These are phyloP conservation scores for Cephalopholis sonnerati DNA, from an alignment of 2,113 vertebrate species.

Conservation along the genomic window DNA sequence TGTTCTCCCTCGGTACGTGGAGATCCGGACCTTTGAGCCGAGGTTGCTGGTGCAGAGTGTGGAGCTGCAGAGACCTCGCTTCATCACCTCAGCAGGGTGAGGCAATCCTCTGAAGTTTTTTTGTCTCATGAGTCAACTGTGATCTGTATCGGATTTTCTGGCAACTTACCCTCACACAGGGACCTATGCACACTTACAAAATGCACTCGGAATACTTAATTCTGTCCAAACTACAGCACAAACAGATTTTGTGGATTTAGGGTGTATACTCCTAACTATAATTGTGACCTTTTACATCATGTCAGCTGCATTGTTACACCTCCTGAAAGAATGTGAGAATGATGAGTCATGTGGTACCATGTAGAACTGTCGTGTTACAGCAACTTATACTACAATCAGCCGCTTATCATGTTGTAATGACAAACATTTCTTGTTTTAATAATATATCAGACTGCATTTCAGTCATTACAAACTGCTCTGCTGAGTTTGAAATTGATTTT, in stretches of 20 bases:
- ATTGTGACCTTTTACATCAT: background rate
- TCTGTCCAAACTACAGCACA: background rate
- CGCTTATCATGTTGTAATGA: background rate
- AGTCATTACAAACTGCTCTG: too few relatives aligned
- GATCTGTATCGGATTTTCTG: background rate
- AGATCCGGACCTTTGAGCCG: slow-evolving; percentile 96
- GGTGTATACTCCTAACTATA: background rate
- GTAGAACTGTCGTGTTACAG: too few relatives aligned
- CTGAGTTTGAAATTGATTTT: too few relatives aligned
- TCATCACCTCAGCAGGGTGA: slow-evolving; percentile 97
- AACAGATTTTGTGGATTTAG: background rate
- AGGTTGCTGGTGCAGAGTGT: slow-evolving; percentile 97
- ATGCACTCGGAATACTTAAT: background rate
- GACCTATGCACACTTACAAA: background rate
- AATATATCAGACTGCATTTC: too few relatives aligned
- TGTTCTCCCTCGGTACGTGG: slow-evolving; percentile 95
- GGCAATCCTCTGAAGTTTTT: background rate
- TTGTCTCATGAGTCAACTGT: too few relatives aligned
- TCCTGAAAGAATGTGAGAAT: too few relatives aligned
- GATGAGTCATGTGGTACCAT: too few relatives aligned
- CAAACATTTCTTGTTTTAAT: background rate
- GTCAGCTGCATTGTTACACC: background rate
- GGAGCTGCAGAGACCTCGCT: slow-evolving; percentile 96
- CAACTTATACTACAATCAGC: too few relatives aligned
- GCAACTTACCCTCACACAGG: background rate